Evolutionary conservation across 2,888 invertebrate genomes (phyloP), one percentile per base, ranked within the genome.

Genomic region (Drosophila stalkeri): DNA sequence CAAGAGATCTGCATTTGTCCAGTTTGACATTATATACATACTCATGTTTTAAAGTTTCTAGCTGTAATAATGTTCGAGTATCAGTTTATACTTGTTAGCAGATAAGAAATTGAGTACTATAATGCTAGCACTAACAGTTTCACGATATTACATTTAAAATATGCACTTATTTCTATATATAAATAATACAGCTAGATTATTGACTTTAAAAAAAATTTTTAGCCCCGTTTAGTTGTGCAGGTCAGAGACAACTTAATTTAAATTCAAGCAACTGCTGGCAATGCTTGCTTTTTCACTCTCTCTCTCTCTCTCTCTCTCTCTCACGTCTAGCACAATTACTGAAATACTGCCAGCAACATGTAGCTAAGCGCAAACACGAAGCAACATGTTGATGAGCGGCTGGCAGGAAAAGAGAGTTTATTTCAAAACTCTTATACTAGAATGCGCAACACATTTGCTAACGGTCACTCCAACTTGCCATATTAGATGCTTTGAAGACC

Each of bases 401-500:
- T 54, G 72, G 2, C 52, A 55, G 9, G 12, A 23, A 20, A 20
- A 62, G 18, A 47, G 23, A 55, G 18, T 27, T 41, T 33, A 23
- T 51, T 12, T 31, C 27, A n/a, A 35, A 63, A 62, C 73, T 82
- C 77, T 82, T 77, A 80, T 82, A 79, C 72, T 27, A 39, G 64
- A 80, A 80, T 72, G 81, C 84, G 75, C 77, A 83, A 77, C 75
- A 81, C 69, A 75, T 74, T 77, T 56, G 56, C 52, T 67, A 46
- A 56, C 47, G 79, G 70, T 67, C 73, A 76, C 31, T 71, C 57
- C 63, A 47, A 52, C 46, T 47, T 52, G 39, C 61, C 49, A 44
- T 47, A n/a, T 55, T 47, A 20, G 55, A 61, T 66, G 62, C 56
- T 63, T 70, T 71, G 64, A 64, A 73, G 77, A 77, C 82, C 80